A percentile compares a stretch with the other conserved stretches of the same genome.
phyloP scores from a whole-genome alignment of 2,113 vertebrate species.

The Tachysurus fulvidraco region DNA sequence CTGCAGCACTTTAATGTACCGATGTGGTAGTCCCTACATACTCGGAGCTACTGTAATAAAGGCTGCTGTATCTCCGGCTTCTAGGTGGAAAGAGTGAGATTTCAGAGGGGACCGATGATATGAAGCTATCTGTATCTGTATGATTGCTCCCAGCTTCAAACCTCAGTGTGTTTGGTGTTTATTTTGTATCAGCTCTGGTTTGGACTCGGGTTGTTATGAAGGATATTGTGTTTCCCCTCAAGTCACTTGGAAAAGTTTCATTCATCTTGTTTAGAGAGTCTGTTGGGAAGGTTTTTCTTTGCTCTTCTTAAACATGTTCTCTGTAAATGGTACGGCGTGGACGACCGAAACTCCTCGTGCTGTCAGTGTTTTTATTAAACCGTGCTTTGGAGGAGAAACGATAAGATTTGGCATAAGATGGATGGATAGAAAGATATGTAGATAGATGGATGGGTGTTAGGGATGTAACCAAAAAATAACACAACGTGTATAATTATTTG shows the following conservation, averaged over 20 bases:
- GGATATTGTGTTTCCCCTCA: slow-evolving; percentile 33
- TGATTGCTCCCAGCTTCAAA: slow-evolving; percentile 13
- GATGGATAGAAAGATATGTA: neutral
- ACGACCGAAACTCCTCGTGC: neutral
- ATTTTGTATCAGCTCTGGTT: slow-evolving; percentile 25
- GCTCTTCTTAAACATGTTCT: slow-evolving; percentile 1
- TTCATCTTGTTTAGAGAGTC: slow-evolving; percentile 42
- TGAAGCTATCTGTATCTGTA: slow-evolving; percentile 31
- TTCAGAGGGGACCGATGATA: slow-evolving; percentile 39
- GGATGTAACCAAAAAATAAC: neutral
- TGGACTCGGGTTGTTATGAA: slow-evolving; percentile 3
- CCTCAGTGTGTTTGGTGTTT: slow-evolving; percentile 39
- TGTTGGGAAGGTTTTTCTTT: neutral
- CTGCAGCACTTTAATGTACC: slow-evolving; percentile 15
- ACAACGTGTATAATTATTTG: neutral
- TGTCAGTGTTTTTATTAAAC: neutral
- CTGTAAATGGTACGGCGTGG: neutral
- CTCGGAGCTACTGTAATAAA: slow-evolving; percentile 46
- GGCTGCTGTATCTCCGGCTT: slow-evolving; percentile 3
- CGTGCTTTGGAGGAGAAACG: neutral
- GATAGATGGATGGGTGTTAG: neutral
- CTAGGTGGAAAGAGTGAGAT: slow-evolving; percentile 11
- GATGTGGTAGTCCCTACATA: slow-evolving; percentile 20
- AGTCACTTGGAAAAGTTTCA: slow-evolving; percentile 40
- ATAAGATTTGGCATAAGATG: neutral